Base-by-base conservation (phyloP, 2,888 invertebrate genomes). In the Plebejus anna region DNA sequence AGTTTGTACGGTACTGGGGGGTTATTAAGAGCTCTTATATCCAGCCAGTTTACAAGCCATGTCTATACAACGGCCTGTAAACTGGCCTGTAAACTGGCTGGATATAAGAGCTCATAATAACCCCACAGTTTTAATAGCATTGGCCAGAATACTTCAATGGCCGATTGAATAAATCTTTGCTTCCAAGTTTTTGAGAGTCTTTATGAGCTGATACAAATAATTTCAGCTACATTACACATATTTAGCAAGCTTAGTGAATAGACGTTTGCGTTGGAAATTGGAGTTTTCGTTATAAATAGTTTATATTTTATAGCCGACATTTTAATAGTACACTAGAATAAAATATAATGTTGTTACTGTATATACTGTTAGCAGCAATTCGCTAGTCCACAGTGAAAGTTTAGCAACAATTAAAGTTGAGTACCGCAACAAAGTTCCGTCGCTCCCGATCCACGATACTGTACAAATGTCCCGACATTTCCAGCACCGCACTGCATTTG, bases 101-200 rank as follows among this genome's bases (percentile, higher is more conserved):
- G 22, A 0, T 22, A 22, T 22, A 22, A 22, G 22, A 22, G 22
- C 22, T 22, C 22, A 22, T 22, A 22, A 22, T 22, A 22, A 22
- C 22, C 22, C 22, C 22, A 22, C 72, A 47, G 72, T 72, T 72
- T 72, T 72, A 72, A 71, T 71, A 71, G 16, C 16, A 2, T 4
- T 32, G 61, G 13, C 66, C 32, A 66, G 13, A 66, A 32, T 32
- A 13, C 32, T 32, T 66, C 13, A 32, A 13, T 28, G 66, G 1
- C 66, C 66, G 66, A 66, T 66, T 16, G 4, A 55, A 55, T 55
- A 16, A 55, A 55, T 13, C 11, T 51, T 4, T 55, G 55, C 55
- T 55, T 55, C 55, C 13, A 55, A 55, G 47, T 42, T 42, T 42
- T 9, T 9, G 9, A 42, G 42, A 42, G 47, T 47, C 47, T 47